Evolutionary conservation across 2,797 vertebrate genomes (phyloP), one percentile per base, ranked within the genome.

Genomic region (Sparus aurata): DNA sequence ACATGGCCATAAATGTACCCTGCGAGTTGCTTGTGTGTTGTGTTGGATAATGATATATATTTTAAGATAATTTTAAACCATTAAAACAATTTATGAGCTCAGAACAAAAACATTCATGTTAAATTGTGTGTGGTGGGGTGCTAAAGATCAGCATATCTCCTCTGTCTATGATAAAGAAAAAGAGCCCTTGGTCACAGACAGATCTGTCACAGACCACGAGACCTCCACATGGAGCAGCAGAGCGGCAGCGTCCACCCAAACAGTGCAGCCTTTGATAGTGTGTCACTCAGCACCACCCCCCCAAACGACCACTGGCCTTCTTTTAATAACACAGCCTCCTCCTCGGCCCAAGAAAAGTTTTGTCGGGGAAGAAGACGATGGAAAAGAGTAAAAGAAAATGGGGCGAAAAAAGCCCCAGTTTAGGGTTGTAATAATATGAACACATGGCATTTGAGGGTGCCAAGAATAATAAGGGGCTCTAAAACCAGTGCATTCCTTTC

Each of bases 391-490:
- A 86, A 38, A 92, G 87, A 85, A 92, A 84, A 86, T 57, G 80
- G 61, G 77, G 52, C 69, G 57, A 69, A 80, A 83, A 82, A 84
- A 66, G 60, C 47, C 69, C 85, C 73, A 84, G 91, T 94, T 92
- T 91, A 88, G 91, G 91, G 89, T 93, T 90, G 89, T 93, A 93
- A 95, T 93, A 95, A 95, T 88, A 95, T 91, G 94, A 95, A 94
- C 94, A 95, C 92, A 92, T 93, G 95, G 94, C 87, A 90, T 93
- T 87, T 82, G 62, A 77, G 79, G 66, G 81, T 90, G 95, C 96
- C 96, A 96, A 96, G 88, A 94, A 95, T 94, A 96, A 96, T 92
- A 96, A 92, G 77, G 90, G 88, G 75, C 87, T 90, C 88, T 77
- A 92, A 95, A 94, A 92, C 91, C 93, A 93, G 92, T 80, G 89